Conservation (phyloP, 2,888 invertebrate genomes). For the Ennomos erosarius region DNA sequence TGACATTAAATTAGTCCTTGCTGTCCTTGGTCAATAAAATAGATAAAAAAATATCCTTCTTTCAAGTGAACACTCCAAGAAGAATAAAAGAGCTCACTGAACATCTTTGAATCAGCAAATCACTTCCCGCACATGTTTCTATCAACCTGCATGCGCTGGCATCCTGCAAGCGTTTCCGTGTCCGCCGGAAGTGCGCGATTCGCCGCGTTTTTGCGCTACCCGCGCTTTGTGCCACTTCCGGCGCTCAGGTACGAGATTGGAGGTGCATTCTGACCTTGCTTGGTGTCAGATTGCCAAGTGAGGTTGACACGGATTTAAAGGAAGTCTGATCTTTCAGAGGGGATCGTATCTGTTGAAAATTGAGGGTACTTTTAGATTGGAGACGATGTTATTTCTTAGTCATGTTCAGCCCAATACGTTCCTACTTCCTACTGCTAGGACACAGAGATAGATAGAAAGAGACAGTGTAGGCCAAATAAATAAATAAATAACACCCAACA, state of each 20-base stretch:
- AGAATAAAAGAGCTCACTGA: background rate
- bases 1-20: no score
- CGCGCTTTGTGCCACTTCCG: conserved; percentile 64
- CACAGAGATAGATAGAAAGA: no score
- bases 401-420: no score
- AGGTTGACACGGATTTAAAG: conserved; percentile 36
- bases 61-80: background rate
- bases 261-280: conserved; percentile 82
- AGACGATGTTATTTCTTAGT: no score
- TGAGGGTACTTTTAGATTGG: no score
- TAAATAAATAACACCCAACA: no score
- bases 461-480: no score
- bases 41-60: no score
- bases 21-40: no score
- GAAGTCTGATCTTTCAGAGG: conserved; percentile 16
- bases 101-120: conserved; percentile 25
- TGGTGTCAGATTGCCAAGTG: conserved; percentile 66
- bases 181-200: conserved; percentile 77
- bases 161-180: conserved; percentile 57
- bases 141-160: conserved; percentile 40
- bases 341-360: background rate
- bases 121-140: conserved; percentile 35
- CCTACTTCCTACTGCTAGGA: no score
- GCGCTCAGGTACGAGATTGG: conserved; percentile 66
- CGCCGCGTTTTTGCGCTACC: conserved; percentile 70